These are phyloP conservation scores for Sardina pilchardus DNA, from an alignment of 2,113 vertebrate genomes.

Conservation along the genomic window DNA sequence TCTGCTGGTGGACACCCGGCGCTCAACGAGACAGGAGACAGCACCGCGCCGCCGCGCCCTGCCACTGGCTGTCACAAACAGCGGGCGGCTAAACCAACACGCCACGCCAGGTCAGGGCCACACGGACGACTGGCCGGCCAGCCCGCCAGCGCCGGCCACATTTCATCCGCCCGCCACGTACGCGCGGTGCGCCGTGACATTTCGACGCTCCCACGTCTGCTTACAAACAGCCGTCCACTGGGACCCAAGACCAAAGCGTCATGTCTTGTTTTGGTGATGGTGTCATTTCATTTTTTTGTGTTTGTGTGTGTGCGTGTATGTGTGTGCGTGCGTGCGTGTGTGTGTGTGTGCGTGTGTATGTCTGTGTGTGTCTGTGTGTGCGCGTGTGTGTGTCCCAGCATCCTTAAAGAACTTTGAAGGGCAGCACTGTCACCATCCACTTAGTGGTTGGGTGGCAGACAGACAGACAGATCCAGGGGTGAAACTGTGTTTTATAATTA, in stretches of 20 bases:
- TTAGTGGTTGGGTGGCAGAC: conserved; percentile 24
- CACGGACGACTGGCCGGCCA: conserved; percentile 42
- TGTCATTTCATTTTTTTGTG: conserved; percentile 27
- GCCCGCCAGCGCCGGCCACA: background rate
- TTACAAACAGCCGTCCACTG: background rate
- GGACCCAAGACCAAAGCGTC: background rate
- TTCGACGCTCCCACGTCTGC: background rate
- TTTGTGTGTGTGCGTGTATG: background rate
- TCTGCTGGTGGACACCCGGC: conserved; percentile 66
- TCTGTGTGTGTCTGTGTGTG: background rate
- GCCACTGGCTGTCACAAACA: conserved; percentile 80
- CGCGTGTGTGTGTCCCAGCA: background rate
- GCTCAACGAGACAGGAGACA: conserved; percentile 71
- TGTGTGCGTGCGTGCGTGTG: background rate
- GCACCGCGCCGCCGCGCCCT: conserved; percentile 61
- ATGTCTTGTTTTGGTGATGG: background rate
- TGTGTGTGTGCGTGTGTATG: no score
- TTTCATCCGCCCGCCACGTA: conserved; percentile 41
- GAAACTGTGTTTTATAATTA: conserved; percentile 33
- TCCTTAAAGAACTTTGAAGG: background rate
- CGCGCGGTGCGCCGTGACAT: background rate
- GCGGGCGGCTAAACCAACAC: conserved; percentile 64
- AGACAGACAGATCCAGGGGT: conserved; percentile 29
- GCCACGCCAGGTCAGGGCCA: conserved; percentile 59
- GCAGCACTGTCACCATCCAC: background rate